Percentiles rank a stretch among this genome's conserved stretches.
Conservation (phyloP, 2,888 invertebrate species). For the Caenorhabditis sp. region DNA sequence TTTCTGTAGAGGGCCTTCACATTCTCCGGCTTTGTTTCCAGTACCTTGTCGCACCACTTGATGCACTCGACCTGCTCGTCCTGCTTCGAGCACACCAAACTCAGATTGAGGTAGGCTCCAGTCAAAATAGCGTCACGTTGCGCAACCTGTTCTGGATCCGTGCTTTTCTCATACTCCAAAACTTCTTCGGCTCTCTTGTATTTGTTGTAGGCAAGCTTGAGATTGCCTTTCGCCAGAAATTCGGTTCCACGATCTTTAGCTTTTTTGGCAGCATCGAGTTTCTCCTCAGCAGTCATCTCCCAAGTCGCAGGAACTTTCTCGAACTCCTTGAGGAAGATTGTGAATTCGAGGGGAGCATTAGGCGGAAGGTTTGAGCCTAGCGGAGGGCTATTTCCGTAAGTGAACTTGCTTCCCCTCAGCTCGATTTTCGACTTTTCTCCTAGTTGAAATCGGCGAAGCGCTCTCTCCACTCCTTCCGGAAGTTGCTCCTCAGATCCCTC, state of each 20-base stretch:
- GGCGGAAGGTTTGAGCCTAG: conserved; percentile 86
- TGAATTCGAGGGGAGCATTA: conserved; percentile 87
- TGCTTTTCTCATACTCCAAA: conserved; percentile 81
- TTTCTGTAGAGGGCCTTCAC: conserved; percentile 90
- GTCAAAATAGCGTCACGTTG: conserved; percentile 66
- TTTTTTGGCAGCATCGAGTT: conserved; percentile 87
- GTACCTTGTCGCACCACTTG: conserved; percentile 86
- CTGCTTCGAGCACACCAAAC: conserved; percentile 79
- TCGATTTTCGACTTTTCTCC: conserved; percentile 74
- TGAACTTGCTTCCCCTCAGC: conserved; percentile 69
- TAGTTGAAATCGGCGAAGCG: conserved; percentile 86
- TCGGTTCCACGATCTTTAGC: conserved; percentile 92
- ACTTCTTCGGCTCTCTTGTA: conserved; percentile 87
- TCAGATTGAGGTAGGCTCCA: conserved; percentile 72
- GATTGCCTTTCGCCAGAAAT: conserved; percentile 83
- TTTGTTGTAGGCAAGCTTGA: conserved; percentile 87
- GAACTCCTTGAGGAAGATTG: conserved; percentile 87
- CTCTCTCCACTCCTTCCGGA: conserved; percentile 88
- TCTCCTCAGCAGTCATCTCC: conserved; percentile 88
- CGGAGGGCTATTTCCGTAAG: conserved; percentile 80
- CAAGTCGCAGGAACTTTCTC: conserved; percentile 89
- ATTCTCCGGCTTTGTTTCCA: conserved; percentile 86
- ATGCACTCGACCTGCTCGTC: conserved; percentile 79
- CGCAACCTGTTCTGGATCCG: conserved; percentile 66
- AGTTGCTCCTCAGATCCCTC: conserved; percentile 87